Evolutionary conservation across 2,113 vertebrate species (phyloP).

Genomic region (Erinaceus europaeus): DNA sequence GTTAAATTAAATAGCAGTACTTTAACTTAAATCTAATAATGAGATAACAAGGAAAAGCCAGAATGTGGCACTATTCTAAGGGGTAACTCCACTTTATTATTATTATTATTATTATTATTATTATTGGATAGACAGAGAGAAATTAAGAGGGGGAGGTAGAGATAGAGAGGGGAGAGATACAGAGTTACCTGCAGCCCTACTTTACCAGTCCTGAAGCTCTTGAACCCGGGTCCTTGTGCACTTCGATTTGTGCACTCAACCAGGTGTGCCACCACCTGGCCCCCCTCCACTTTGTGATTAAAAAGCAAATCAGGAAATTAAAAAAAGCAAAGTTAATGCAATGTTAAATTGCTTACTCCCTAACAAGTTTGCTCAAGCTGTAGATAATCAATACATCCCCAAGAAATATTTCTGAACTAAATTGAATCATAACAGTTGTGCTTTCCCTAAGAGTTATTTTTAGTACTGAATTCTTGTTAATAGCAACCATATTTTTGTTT

Average conservation of each 20-base stretch:
- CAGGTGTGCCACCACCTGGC: too few relatives aligned
- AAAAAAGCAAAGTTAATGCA: too few relatives aligned
- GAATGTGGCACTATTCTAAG: background rate
- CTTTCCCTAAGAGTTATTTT: slow-evolving; percentile 8
- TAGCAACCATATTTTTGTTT: background rate
- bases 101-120: too few relatives aligned
- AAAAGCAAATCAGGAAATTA: background rate
- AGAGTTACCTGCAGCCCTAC: too few relatives aligned
- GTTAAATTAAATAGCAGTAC: too few relatives aligned
- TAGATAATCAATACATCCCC: slow-evolving; percentile 17
- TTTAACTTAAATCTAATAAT: background rate
- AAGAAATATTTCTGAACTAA: slow-evolving; percentile 38
- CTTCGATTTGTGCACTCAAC: too few relatives aligned
- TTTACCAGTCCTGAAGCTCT: too few relatives aligned
- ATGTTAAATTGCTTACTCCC: slow-evolving; percentile 2
- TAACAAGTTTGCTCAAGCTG: background rate
- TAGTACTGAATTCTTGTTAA: slow-evolving; percentile 18
- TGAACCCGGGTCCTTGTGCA: too few relatives aligned
- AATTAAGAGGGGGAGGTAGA: too few relatives aligned
- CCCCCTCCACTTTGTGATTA: too few relatives aligned
- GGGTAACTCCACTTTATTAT: background rate
- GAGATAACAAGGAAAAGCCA: background rate
- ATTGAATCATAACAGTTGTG: background rate
- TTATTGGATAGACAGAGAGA: too few relatives aligned
- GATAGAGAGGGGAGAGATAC: too few relatives aligned